phyloP scores from a whole-genome alignment of 2,797 vertebrate species.

The Artibeus jamaicensis region DNA sequence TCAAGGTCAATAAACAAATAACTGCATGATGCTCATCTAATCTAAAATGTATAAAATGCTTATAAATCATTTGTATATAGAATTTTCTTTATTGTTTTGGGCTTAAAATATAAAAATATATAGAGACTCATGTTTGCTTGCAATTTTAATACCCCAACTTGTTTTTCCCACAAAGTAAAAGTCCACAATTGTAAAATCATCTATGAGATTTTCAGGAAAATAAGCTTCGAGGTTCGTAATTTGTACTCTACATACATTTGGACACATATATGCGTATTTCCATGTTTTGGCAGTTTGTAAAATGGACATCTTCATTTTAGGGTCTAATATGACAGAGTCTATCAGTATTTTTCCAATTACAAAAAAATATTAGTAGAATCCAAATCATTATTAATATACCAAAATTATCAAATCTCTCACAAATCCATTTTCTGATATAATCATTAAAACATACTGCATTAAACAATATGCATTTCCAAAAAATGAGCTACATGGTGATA shows the following conservation, averaged over 20 bases:
- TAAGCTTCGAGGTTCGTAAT: not conserved
- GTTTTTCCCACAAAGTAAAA: not conserved
- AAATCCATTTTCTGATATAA: slow-evolving; percentile 15
- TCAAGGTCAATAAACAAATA: not conserved
- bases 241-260: not conserved
- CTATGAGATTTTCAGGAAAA: not conserved
- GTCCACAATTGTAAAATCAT: not conserved
- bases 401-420: not conserved
- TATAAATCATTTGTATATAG: not conserved
- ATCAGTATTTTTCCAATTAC: not conserved
- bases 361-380: not conserved
- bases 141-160: not conserved
- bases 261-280: not conserved
- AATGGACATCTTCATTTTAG: not conserved
- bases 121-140: not conserved
- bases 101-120: not conserved
- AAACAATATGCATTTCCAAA: not conserved
- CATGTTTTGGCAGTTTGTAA: not conserved
- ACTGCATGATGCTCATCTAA: not conserved
- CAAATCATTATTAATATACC: not conserved
- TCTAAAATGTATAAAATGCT: not conserved
- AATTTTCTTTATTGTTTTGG: not conserved
- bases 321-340: not conserved
- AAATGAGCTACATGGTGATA: not conserved
- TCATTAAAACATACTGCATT: not conserved